Base-by-base conservation (phyloP, 2,113 vertebrate species). In the Notothenia coriiceps region DNA sequence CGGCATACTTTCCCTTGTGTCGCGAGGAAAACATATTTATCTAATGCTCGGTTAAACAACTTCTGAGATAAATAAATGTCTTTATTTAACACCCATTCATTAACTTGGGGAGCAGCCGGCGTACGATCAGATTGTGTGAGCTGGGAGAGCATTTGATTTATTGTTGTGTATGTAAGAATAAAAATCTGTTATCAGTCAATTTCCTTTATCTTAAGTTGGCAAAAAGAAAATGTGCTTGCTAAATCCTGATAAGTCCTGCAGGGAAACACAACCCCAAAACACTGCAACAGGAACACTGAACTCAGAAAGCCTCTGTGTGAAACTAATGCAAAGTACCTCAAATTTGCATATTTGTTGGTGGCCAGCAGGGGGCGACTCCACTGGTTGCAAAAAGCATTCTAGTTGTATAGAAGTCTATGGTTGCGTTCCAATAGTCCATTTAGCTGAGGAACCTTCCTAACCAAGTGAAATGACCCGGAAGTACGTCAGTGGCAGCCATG, bases 31-130 rank as follows among this genome's bases (percentile, higher is more conserved):
- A 67, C 0, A 29, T 5, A 49, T 54, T 33, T 14, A 52, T 52
- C n/a, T 25, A n/a, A 10, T 2, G 6, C 20, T 52, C 20, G 6
- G 17, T 61, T 15, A 11, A 3, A 55, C 17, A 50, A 2, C 25
- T 43, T 35, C 44, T 51, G 25, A 22, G 22, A 61, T 9, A 61
- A 62, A 51, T 25, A 25, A 12, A 2, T n/a, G 8, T n/a, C 11
- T 56, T 25, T 13, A 57, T 59, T 43, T n/a, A 64, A 57, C 54
- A 59, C 47, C 49, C n/a, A 46, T 29, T 74, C 8, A 55, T 47
- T 79, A 60, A 50, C 3, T 60, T 70, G 10, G 67, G 50, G 47
- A 43, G 69, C 13, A 51, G 49, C 47, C 2, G 17, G 3, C 20
- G 1, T 51, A 22, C 50, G 59, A 35, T 55, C 55, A 15, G 13